Conservation (phyloP, 2,797 vertebrate species). For the Sarcoramphus papa region DNA sequence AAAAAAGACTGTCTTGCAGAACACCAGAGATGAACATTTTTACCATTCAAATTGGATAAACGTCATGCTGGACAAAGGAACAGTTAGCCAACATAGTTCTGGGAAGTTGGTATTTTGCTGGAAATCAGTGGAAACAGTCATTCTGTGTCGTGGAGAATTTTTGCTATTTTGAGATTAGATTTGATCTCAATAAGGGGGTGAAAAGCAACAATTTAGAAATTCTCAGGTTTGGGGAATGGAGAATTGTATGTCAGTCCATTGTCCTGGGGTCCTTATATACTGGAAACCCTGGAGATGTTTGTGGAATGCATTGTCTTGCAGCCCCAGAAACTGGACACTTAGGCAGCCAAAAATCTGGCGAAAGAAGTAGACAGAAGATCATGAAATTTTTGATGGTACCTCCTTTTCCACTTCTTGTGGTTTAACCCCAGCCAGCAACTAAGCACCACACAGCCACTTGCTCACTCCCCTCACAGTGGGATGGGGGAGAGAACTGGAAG, state of each 20-base stretch:
- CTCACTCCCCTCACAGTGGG: too few species aligned
- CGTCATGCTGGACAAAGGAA: neutral
- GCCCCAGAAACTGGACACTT: neutral
- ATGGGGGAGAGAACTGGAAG: too few species aligned
- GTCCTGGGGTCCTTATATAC: neutral
- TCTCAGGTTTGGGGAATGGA: neutral
- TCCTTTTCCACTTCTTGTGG: neutral
- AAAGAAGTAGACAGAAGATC: neutral
- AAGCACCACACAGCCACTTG: too few species aligned
- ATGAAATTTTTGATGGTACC: neutral
- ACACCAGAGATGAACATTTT: neutral
- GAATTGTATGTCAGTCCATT: neutral
- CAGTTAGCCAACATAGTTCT: neutral
- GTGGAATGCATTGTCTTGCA: neutral
- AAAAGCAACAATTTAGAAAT: neutral
- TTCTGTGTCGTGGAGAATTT: neutral
- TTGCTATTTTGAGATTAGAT: neutral
- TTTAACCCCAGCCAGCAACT: too few species aligned
- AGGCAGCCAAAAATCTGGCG: neutral
- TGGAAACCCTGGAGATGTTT: neutral
- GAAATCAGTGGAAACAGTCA: neutral
- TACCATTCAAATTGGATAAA: neutral
- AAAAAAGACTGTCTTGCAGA: neutral
- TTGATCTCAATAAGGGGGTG: neutral
- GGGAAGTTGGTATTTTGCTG: neutral